Conservation (phyloP, 2,888 invertebrate genomes). For the Anagyrus pseudococci region DNA sequence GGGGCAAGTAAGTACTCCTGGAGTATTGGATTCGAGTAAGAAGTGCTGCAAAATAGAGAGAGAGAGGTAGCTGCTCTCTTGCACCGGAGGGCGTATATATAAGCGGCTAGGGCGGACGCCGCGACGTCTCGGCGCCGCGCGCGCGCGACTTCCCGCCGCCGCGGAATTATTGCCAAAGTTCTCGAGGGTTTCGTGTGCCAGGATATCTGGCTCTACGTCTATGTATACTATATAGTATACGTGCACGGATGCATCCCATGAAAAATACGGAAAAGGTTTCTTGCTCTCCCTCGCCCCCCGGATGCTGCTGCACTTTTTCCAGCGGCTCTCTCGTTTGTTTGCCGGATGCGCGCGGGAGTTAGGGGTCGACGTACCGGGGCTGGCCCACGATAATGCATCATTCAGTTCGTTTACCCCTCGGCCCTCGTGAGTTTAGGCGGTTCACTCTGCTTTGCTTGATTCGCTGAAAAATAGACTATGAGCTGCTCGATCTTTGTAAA, state of each 20-base stretch:
- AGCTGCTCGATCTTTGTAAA: too few relatives aligned
- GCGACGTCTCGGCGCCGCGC: slow-evolving; percentile 31
- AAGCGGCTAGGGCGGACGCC: slow-evolving; percentile 18
- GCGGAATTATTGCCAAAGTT: slow-evolving; percentile 37
- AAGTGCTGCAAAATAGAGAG: too few relatives aligned
- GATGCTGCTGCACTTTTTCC: neutral
- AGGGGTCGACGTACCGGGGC: neutral
- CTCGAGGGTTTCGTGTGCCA: slow-evolving; percentile 1
- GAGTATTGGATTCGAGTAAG: too few relatives aligned
- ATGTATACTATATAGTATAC: too few relatives aligned
- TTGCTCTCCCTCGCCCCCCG: neutral
- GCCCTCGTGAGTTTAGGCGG: neutral
- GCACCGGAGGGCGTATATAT: neutral
- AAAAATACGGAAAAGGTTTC: slow-evolving; percentile 21
- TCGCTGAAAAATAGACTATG: neutral
- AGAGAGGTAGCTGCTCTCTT: too few relatives aligned
- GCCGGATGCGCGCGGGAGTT: neutral
- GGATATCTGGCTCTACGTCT: too few relatives aligned
- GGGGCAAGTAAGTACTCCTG: too few relatives aligned
- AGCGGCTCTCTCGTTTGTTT: neutral
- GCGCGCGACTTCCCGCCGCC: slow-evolving; percentile 4
- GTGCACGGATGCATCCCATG: slow-evolving; percentile 5
- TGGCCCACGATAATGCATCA: neutral
- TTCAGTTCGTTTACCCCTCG: neutral
- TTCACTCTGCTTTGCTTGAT: neutral